These are phyloP conservation scores for Astyanax mexicanus DNA, from an alignment of 2,797 vertebrate species.

Conservation along the genomic window DNA sequence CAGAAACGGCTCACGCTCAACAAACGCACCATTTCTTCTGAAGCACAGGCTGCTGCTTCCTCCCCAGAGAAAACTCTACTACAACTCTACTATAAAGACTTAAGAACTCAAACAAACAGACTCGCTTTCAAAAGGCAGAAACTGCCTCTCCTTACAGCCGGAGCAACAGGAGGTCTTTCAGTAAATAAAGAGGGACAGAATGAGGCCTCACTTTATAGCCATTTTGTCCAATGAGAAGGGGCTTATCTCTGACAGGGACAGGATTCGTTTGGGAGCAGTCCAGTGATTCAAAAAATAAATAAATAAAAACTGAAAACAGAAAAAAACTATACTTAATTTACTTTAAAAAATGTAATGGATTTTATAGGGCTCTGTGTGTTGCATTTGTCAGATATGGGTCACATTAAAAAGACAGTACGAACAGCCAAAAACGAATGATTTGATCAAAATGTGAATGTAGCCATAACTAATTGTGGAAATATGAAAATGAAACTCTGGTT, in stretches of 20 bases:
- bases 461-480: too few relatives aligned
- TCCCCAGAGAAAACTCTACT: conserved; percentile 3
- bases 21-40: not conserved
- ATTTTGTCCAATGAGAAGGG: not conserved
- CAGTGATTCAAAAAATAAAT: too few relatives aligned
- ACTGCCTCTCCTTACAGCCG: not conserved
- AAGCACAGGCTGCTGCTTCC: conserved; percentile 5
- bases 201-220: not conserved
- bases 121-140: not conserved
- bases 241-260: not conserved
- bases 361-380: too few relatives aligned
- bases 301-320: too few relatives aligned
- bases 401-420: too few relatives aligned
- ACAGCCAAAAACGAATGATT: too few relatives aligned
- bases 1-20: conserved; percentile 1
- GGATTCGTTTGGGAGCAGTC: not conserved
- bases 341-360: too few relatives aligned
- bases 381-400: too few relatives aligned
- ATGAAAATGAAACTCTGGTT: too few relatives aligned
- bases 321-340: too few relatives aligned
- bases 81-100: not conserved
- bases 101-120: conserved; percentile 14
- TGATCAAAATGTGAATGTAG: too few relatives aligned
- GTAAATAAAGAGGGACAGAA: conserved; percentile 17
- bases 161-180: conserved; percentile 19